These are phyloP conservation scores for Halichondria panicea DNA, from an alignment of 37 sponge, comb jelly and placozoan species.

Conservation along the genomic window DNA sequence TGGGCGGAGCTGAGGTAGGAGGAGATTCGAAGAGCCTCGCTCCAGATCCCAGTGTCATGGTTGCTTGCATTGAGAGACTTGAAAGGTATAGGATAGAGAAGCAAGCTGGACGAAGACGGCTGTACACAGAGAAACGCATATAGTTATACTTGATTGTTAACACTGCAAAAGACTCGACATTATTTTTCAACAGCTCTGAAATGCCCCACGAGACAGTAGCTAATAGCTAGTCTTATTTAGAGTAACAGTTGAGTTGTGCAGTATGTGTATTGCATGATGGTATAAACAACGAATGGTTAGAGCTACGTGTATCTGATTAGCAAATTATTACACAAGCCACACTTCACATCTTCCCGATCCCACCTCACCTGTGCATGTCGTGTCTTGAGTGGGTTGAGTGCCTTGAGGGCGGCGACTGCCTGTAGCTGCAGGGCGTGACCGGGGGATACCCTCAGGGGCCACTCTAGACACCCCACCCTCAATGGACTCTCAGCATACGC, in stretches of 20 bases:
- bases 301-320: too few species aligned
- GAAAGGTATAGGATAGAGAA: slow-evolving; percentile 52
- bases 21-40: slow-evolving; percentile 56
- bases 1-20: slow-evolving; percentile 26
- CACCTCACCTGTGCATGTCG: slow-evolving; percentile 49
- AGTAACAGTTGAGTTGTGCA: neutral
- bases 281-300: too few species aligned
- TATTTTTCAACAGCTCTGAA: neutral
- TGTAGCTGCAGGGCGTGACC: slow-evolving; percentile 84
- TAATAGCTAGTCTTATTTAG: neutral
- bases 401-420: slow-evolving; percentile 68
- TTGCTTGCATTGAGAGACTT: slow-evolving; percentile 71
- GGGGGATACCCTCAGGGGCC: slow-evolving; percentile 80
- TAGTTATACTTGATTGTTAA: neutral
- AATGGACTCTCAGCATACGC: slow-evolving; percentile 89
- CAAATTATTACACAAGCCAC: too few species aligned
- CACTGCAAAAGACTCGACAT: neutral
- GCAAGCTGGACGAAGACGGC: slow-evolving; percentile 50
- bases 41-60: slow-evolving; percentile 77
- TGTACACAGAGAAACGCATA: slow-evolving; percentile 12
- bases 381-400: slow-evolving; percentile 60
- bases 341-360: neutral
- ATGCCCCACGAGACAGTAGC: too few species aligned
- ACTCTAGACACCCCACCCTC: slow-evolving; percentile 82
- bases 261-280: slow-evolving; percentile 4